Conservation (phyloP, 2,797 vertebrate genomes). For the Heterohyrax brucei region DNA sequence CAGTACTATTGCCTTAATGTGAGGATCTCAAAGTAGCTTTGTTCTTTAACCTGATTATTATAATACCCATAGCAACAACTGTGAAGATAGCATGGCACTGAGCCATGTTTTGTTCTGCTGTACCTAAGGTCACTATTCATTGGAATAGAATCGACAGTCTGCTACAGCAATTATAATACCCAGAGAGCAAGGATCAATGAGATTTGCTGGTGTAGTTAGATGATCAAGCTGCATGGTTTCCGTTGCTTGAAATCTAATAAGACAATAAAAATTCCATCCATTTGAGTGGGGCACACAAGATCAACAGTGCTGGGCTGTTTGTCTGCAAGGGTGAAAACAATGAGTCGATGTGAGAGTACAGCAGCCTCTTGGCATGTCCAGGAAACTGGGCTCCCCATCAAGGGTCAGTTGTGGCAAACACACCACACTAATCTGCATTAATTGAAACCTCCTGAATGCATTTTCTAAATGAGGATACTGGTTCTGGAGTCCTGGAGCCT, state of each 20-base stretch:
- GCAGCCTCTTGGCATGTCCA: not conserved
- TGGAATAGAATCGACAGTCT: too few species aligned
- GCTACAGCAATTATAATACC: not conserved
- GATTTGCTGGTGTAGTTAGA: not conserved
- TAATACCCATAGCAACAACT: not conserved
- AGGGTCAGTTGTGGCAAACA: not conserved
- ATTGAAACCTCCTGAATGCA: not conserved
- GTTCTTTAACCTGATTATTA: not conserved
- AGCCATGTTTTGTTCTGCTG: too few species aligned
- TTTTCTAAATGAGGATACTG: not conserved
- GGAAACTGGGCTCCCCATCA: not conserved
- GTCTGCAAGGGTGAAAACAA: too few species aligned
- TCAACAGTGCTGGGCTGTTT: not conserved
- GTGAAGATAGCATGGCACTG: too few species aligned
- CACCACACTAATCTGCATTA: not conserved
- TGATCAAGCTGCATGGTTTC: not conserved
- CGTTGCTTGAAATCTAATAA: slow-evolving; percentile 41
- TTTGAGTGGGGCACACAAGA: not conserved
- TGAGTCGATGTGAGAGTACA: not conserved
- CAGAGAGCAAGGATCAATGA: slow-evolving; percentile 3
- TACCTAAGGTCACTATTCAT: too few species aligned
- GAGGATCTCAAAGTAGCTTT: slow-evolving; percentile 10
- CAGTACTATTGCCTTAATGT: not conserved
- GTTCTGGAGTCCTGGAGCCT: not conserved
- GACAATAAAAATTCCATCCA: slow-evolving; percentile 8